Evolutionary conservation across 2,113 vertebrate species (phyloP).

Genomic region (Petroica traversi): DNA sequence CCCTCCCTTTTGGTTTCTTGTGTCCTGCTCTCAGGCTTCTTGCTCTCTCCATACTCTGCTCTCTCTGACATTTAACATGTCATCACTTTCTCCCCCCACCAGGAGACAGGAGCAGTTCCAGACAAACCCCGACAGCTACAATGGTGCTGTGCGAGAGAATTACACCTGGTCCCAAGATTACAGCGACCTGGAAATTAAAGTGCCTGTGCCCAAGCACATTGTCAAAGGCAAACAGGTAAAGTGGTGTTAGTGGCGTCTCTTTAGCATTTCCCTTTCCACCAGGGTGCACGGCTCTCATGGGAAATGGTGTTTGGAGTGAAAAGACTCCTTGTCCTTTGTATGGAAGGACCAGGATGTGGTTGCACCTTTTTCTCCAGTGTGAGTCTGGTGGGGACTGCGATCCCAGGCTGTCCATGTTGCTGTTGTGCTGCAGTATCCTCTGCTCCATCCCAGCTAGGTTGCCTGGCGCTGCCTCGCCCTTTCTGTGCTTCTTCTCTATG

Average conservation of each 20-base stretch:
- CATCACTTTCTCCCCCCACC: background rate
- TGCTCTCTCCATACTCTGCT: background rate
- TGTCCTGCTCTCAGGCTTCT: background rate
- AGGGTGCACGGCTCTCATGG: accelerated
- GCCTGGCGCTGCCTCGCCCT: background rate
- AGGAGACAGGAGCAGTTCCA: slow-evolving; percentile 81
- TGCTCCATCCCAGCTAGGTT: background rate
- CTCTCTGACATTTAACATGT: background rate
- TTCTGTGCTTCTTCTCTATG: background rate
- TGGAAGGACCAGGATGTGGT: background rate
- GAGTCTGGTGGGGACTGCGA: background rate
- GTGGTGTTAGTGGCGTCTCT: background rate
- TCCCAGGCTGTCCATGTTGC: background rate
- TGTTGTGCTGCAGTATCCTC: background rate
- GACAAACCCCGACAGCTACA: slow-evolving; percentile 91
- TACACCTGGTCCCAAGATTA: slow-evolving; percentile 94
- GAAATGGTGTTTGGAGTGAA: background rate
- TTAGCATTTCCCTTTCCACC: background rate
- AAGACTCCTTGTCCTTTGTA: background rate
- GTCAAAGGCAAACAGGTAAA: slow-evolving; percentile 90
- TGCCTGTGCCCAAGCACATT: slow-evolving; percentile 84
- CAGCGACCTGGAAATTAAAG: slow-evolving; percentile 90
- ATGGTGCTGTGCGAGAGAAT: slow-evolving; percentile 87
- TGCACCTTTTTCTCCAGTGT: background rate
- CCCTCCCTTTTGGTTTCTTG: background rate